Evolutionary conservation across 1,140 invertebrate genomes (phyloP).

Genomic region (Drosophila bipectinata): DNA sequence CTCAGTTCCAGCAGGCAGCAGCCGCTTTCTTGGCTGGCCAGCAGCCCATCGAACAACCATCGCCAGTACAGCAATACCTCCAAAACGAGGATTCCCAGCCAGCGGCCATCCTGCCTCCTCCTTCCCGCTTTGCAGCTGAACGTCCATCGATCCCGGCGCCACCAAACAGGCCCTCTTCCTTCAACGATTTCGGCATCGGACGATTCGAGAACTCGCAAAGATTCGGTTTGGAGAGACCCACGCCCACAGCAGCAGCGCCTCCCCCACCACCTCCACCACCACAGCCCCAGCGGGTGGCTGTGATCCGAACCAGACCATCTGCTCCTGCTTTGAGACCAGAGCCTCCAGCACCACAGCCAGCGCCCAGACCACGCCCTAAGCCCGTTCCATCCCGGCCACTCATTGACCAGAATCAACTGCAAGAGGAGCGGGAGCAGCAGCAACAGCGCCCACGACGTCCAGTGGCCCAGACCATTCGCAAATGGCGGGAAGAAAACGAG

Average conservation of each 20-base stretch:
- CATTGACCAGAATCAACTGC: slow-evolving; percentile 75
- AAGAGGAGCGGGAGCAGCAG: slow-evolving; percentile 57
- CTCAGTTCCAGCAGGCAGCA: slow-evolving; percentile 84
- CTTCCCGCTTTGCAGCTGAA: slow-evolving; percentile 80
- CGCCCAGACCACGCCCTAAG: slow-evolving; percentile 64
- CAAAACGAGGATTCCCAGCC: slow-evolving; percentile 81
- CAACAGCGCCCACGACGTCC: slow-evolving; percentile 82
- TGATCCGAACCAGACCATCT: slow-evolving; percentile 57
- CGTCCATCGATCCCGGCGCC: slow-evolving; percentile 57
- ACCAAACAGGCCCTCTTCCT: slow-evolving; percentile 47
- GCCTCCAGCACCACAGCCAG: slow-evolving; percentile 42
- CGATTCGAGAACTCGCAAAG: slow-evolving; percentile 67
- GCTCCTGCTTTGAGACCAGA: slow-evolving; percentile 53
- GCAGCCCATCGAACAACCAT: slow-evolving; percentile 82
- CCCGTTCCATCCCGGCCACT: slow-evolving; percentile 70
- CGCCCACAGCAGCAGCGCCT: slow-evolving; percentile 48
- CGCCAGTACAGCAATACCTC: slow-evolving; percentile 72
- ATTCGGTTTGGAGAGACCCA: slow-evolving; percentile 62
- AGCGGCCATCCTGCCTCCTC: slow-evolving; percentile 83
- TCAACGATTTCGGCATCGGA: slow-evolving; percentile 80
- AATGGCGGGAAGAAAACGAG: slow-evolving; percentile 91
- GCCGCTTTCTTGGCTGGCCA: slow-evolving; percentile 75
- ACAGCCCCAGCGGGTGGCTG: slow-evolving; percentile 57
- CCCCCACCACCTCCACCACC: slow-evolving; percentile 31
- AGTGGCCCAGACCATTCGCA: slow-evolving; percentile 89